Conservation (phyloP, 1,140 invertebrate genomes). For the Aphaenogaster ashmeadi region DNA sequence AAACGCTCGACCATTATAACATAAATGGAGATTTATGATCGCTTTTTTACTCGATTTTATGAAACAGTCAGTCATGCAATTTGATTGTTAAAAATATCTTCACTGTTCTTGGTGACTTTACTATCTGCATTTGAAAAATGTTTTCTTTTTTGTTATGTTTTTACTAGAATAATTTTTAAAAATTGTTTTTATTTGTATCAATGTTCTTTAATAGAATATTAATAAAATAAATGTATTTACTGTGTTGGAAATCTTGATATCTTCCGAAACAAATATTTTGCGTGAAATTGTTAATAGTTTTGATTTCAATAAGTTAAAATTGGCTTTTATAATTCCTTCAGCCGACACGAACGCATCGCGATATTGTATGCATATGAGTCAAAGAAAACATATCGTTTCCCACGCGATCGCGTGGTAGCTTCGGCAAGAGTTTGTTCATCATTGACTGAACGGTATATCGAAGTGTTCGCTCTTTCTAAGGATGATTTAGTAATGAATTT, state of each 20-base stretch:
- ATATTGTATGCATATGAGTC: slow-evolving; percentile 26
- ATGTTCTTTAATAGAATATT: background rate
- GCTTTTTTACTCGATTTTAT: slow-evolving; percentile 5
- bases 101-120: background rate
- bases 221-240: background rate
- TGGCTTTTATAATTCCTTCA: background rate
- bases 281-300: background rate
- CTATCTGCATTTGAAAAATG: background rate
- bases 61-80: background rate
- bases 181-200: background rate
- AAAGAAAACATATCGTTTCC: slow-evolving; percentile 20
- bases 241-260: slow-evolving; percentile 8
- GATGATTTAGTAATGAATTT: background rate
- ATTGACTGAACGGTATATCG: slow-evolving; percentile 14
- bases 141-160: background rate
- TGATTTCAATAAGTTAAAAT: background rate
- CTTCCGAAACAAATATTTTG: background rate
- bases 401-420: slow-evolving; percentile 71
- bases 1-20: background rate
- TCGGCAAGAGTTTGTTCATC: slow-evolving; percentile 23
- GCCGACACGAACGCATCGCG: background rate
- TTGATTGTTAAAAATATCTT: slow-evolving; percentile 17
- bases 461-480: background rate
- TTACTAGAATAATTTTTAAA: background rate
- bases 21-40: background rate